A percentile compares a stretch with the other conserved stretches of the same genome.
Conservation (phyloP, 1,140 invertebrate genomes). For the Euglossa dilemma region DNA sequence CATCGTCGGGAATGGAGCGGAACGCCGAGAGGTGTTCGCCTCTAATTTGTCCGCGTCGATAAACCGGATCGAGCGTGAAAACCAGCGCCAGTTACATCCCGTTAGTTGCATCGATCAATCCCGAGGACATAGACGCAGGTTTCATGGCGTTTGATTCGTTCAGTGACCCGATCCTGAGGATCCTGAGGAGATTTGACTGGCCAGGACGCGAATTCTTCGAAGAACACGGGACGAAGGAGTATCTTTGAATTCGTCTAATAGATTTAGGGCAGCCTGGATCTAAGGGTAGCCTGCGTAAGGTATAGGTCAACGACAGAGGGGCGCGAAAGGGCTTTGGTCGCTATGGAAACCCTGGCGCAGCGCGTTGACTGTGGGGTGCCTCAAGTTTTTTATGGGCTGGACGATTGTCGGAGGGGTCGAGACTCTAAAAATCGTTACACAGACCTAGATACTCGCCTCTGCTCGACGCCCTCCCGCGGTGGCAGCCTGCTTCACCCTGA, state of each 20-base stretch:
- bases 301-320: conserved; percentile 55
- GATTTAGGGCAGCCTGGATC: conserved; percentile 53
- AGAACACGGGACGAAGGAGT: not conserved
- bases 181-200: conserved; percentile 33
- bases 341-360: conserved; percentile 75
- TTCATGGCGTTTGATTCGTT: too few species aligned
- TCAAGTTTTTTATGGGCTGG: conserved; percentile 76
- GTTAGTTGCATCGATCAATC: conserved; percentile 17
- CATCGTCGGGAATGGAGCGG: not conserved
- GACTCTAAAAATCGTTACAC: conserved; percentile 79
- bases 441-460: conserved; percentile 73
- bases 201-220: conserved; percentile 31
- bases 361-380: conserved; percentile 72
- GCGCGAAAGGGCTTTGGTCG: conserved; percentile 74
- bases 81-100: not conserved
- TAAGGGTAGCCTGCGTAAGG: conserved; percentile 57
- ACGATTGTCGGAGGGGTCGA: conserved; percentile 74
- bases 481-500: conserved; percentile 8
- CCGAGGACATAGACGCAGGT: not conserved
- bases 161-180: too few species aligned
- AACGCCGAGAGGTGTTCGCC: too few species aligned
- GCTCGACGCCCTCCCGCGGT: conserved; percentile 25
- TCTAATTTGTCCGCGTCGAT: conserved; percentile 25
- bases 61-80: conserved; percentile 28
- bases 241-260: conserved; percentile 51